phyloP scores from a whole-genome alignment of 2,113 vertebrate genomes.

The Pseudopipra pipra region DNA sequence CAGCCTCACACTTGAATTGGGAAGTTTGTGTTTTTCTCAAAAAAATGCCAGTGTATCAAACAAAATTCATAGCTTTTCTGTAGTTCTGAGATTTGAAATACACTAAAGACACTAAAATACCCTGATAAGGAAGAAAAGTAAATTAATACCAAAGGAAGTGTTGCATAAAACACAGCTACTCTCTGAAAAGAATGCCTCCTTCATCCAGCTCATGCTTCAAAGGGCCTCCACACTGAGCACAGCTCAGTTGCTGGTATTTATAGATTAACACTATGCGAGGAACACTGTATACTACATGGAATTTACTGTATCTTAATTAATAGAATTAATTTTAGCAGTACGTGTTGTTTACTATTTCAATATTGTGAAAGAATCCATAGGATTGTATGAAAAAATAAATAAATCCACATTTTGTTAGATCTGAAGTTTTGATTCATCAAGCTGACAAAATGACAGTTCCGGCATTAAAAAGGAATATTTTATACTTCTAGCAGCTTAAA shows the following conservation, averaged over 20 bases:
- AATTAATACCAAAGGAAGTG: background rate
- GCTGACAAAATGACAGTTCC: background rate
- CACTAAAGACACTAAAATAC: background rate
- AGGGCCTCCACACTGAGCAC: background rate
- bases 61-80: slow-evolving; percentile 32
- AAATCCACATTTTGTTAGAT: background rate
- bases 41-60: slow-evolving; percentile 49
- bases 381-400: background rate
- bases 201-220: background rate
- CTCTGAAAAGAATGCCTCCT: slow-evolving; percentile 20
- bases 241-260: background rate
- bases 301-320: background rate
- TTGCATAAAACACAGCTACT: slow-evolving; percentile 20
- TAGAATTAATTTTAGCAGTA: background rate
- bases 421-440: background rate
- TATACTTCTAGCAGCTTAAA: background rate
- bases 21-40: slow-evolving; percentile 33
- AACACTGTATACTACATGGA: background rate
- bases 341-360: background rate
- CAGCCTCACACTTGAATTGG: slow-evolving; percentile 46
- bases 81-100: slow-evolving; percentile 49
- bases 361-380: background rate
- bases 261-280: background rate
- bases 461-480: background rate
- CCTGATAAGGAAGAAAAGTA: background rate